A percentile compares a stretch with the other conserved stretches of the same genome.
Conservation (phyloP, 2,888 invertebrate species). For the Apodemia duryi region DNA sequence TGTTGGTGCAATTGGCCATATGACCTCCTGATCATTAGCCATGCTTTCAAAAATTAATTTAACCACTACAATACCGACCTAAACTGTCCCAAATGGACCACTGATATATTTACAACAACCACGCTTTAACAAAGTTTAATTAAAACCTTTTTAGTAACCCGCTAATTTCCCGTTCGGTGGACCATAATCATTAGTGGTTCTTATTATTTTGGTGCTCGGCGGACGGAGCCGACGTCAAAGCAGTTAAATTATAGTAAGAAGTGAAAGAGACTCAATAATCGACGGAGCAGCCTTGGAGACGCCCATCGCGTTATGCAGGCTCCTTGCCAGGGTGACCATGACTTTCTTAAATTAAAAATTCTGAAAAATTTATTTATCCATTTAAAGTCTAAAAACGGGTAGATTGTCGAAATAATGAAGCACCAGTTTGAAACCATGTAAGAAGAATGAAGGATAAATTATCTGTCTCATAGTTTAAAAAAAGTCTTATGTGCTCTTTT, state of each 20-base stretch:
- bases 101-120: neutral
- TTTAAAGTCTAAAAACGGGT: too few relatives aligned
- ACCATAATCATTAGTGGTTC: constrained; percentile 5
- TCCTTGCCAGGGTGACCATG: constrained; percentile 50
- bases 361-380: too few relatives aligned
- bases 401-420: too few relatives aligned
- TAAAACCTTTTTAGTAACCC: constrained; percentile 3
- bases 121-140: neutral
- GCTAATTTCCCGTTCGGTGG: neutral
- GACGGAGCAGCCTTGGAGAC: constrained; percentile 53
- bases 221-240: constrained; percentile 5
- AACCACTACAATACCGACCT: neutral
- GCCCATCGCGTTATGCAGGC: constrained; percentile 65
- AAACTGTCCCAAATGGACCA: neutral
- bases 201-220: constrained; percentile 6
- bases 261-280: constrained; percentile 51
- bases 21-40: too few relatives aligned
- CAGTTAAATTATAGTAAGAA: constrained; percentile 56
- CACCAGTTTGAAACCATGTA: too few relatives aligned
- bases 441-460: too few relatives aligned
- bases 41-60: too few relatives aligned
- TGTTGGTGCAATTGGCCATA: too few relatives aligned
- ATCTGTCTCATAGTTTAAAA: too few relatives aligned
- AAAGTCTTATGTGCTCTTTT: too few relatives aligned
- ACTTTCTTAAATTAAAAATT: neutral